A percentile compares a stretch with the other conserved stretches of the same genome.
phyloP scores from a whole-genome alignment of 2,797 vertebrate species.

The Spondyliosoma cantharus region DNA sequence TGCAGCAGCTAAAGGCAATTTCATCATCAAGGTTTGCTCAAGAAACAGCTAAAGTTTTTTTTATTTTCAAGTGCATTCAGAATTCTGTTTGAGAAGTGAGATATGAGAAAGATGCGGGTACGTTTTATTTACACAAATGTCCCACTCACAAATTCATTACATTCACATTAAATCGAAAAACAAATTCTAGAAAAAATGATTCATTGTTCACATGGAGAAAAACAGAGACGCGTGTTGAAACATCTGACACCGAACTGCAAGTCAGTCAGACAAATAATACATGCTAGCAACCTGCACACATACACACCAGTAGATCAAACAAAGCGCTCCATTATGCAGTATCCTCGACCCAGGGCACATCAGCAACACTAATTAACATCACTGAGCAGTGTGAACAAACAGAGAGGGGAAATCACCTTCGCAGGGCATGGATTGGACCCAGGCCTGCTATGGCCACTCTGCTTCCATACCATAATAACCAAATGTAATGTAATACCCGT shows the following conservation, averaged over 20 bases:
- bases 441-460: neutral
- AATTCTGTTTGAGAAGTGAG: neutral
- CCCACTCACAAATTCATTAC: neutral
- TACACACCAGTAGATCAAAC: slow-evolving; percentile 33
- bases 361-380: slow-evolving; percentile 57
- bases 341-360: slow-evolving; percentile 9
- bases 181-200: neutral
- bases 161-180: neutral
- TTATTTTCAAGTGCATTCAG: neutral
- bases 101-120: neutral
- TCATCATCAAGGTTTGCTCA: slow-evolving; percentile 20
- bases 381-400: slow-evolving; percentile 43
- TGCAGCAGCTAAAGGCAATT: slow-evolving; percentile 1
- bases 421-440: slow-evolving; percentile 15
- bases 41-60: slow-evolving; percentile 15
- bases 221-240: neutral
- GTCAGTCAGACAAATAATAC: slow-evolving; percentile 9
- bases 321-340: slow-evolving; percentile 33
- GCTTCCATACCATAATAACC: neutral
- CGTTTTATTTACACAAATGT: neutral
- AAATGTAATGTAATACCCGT: neutral
- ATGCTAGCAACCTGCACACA: neutral
- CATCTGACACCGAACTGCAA: slow-evolving; percentile 11
- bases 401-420: slow-evolving; percentile 6
- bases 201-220: neutral